Base-by-base conservation (phyloP, 2,797 vertebrate genomes). In the Sebastes goodei region DNA sequence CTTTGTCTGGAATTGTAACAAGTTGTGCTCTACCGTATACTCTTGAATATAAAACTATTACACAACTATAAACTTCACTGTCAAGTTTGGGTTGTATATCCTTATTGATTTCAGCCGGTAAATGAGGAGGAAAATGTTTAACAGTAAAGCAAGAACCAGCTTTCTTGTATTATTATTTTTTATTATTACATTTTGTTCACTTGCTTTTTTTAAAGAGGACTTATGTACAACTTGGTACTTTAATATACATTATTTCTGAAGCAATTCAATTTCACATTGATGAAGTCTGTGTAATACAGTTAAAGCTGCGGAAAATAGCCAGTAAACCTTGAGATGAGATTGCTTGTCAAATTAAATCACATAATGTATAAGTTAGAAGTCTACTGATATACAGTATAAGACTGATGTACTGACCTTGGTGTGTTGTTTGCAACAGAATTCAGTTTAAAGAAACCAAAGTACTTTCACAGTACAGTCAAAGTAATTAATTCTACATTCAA, bases 401-500 rank as follows among this genome's bases (percentile, higher is more conserved):
- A 30, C 21, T 23, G 29, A 4, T 33, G 42, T 21, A 14, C 4
- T 65, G 69, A 84, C 30, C 59, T 61, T 25, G 32, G 8, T 67
- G 32, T 23, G 49, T 70, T 78, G 52, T 59, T 81, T 59, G 52
- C 32, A 25, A 59, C 46, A 33, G 5, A 75, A 65, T 64, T 42
- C 17, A 74, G 30, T 69, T 55, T 66, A 10, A 69, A 65, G 42
- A 71, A 76, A 46, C 38, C 27, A 17, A 55, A 66, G 57, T 77
- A 83, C 42, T 81, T 70, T 30, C n/a, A 60, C 17, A 27, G 49
- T 71, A 23, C 59, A 80, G 33, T 60, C 25, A 65, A 64, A 74
- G 30, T 80, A 60, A 81, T 84, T 81, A 2, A 56, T 78, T 74
- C 77, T 80, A 75, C 74, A 66, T 82, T 77, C 74, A 65, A 2